These are phyloP conservation scores for Gracilinanus agilis DNA, from an alignment of 2,113 vertebrate genomes.

Conservation along the genomic window DNA sequence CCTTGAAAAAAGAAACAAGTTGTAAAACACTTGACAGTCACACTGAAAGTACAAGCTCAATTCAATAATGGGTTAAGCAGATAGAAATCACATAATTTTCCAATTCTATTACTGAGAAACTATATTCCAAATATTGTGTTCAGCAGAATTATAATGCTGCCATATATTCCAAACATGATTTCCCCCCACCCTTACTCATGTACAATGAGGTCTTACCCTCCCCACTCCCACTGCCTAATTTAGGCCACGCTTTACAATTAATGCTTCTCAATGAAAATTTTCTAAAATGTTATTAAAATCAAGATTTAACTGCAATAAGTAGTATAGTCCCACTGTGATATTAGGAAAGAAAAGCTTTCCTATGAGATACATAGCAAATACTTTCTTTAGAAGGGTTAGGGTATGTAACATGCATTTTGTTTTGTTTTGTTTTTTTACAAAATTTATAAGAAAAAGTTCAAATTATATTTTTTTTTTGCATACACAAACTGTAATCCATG, in stretches of 20 bases:
- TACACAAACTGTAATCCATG: slow-evolving; percentile 66
- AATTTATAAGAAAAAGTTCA: slow-evolving; percentile 69
- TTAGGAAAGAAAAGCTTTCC: slow-evolving; percentile 50
- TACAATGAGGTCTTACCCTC: slow-evolving; percentile 54
- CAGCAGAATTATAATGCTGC: not conserved
- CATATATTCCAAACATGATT: slow-evolving; percentile 7
- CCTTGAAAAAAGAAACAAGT: slow-evolving; percentile 61
- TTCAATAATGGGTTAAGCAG: slow-evolving; percentile 69
- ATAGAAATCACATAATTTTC: slow-evolving; percentile 46
- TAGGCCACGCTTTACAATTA: slow-evolving; percentile 64
- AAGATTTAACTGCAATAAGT: slow-evolving; percentile 55
- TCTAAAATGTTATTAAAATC: slow-evolving; percentile 62
- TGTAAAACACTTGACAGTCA: slow-evolving; percentile 64
- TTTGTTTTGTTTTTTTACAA: slow-evolving; percentile 67
- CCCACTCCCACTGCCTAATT: slow-evolving; percentile 60
- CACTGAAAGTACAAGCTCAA: slow-evolving; percentile 48
- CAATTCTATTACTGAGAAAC: slow-evolving; percentile 58
- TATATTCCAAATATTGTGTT: slow-evolving; percentile 55
- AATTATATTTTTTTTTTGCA: slow-evolving; percentile 71
- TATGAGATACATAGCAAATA: slow-evolving; percentile 56
- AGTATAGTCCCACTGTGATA: slow-evolving; percentile 46
- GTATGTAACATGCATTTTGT: slow-evolving; percentile 69
- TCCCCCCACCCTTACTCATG: slow-evolving; percentile 35
- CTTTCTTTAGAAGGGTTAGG: slow-evolving; percentile 66
- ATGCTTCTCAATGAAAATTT: slow-evolving; percentile 58